Conservation (phyloP, 2,113 vertebrate species). For the Lipophrys pholis region DNA sequence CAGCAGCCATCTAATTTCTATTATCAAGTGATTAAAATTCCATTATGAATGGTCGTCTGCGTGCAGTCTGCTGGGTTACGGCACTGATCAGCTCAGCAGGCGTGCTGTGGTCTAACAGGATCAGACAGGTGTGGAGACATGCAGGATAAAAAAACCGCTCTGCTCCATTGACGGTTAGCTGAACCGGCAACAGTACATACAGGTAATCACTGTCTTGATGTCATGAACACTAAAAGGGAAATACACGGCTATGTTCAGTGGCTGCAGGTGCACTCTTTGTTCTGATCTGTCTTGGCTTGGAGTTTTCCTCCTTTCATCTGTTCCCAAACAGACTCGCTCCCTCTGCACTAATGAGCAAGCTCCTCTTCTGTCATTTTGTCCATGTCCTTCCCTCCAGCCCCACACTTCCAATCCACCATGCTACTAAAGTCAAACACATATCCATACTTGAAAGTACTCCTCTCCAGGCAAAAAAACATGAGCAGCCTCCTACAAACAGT, state of each 20-base stretch:
- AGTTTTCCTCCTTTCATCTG: not conserved
- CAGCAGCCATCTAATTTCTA: not conserved
- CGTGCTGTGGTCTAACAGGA: constrained; percentile 22
- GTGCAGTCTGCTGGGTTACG: not conserved
- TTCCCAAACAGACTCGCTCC: not conserved
- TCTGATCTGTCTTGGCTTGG: not conserved
- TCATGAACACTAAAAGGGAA: too few relatives aligned
- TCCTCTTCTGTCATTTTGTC: not conserved
- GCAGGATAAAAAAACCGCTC: not conserved
- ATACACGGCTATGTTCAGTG: not conserved
- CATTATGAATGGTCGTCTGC: not conserved
- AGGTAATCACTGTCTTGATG: not conserved
- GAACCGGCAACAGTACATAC: not conserved
- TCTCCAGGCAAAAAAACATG: not conserved
- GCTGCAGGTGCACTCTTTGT: not conserved
- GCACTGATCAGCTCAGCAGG: too few relatives aligned
- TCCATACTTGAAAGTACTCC: not conserved
- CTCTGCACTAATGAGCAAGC: not conserved
- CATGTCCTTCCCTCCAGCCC: not conserved
- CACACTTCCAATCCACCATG: not conserved
- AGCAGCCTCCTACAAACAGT: not conserved
- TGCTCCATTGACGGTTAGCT: not conserved
- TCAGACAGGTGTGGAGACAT: constrained; percentile 40
- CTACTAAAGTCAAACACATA: not conserved
- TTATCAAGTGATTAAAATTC: constrained; percentile 5